Conservation (phyloP, 2,797 vertebrate species). For the Pyrocephalus nanus region DNA sequence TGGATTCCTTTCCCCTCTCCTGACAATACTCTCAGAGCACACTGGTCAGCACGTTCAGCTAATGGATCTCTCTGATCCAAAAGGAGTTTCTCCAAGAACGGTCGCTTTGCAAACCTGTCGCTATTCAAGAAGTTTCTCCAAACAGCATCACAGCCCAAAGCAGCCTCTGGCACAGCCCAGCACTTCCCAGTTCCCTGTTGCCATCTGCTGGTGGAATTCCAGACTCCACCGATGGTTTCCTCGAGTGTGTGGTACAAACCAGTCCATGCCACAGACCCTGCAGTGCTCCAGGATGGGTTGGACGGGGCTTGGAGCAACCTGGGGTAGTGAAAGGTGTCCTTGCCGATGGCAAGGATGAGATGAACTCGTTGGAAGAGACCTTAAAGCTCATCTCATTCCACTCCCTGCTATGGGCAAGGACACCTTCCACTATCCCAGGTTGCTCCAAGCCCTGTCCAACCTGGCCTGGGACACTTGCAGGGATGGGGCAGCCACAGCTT, state of each 20-base stretch:
- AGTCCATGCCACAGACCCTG: not conserved
- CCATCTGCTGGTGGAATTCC: slow-evolving; percentile 61
- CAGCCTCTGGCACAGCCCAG: not conserved
- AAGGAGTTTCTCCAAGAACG: not conserved
- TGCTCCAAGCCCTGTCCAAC: not conserved
- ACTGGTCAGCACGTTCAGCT: not conserved
- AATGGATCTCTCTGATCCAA: not conserved
- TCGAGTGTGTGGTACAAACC: not conserved
- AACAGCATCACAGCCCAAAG: not conserved
- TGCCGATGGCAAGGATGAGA: not conserved
- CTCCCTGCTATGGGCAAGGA: not conserved
- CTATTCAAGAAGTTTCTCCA: not conserved
- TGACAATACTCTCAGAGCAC: not conserved
- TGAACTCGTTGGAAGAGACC: not conserved
- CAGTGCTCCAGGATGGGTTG: not conserved
- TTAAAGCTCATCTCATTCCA: not conserved
- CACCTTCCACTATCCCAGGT: fast-evolving
- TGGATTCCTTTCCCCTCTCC: not conserved
- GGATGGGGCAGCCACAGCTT: not conserved
- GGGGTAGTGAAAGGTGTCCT: not conserved
- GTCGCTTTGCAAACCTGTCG: not conserved
- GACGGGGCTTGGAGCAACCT: not conserved
- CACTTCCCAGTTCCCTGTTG: slow-evolving; percentile 34
- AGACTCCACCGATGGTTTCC: not conserved
- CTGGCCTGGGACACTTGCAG: not conserved